Evolutionary conservation across 2,797 vertebrate species (phyloP), one percentile per base, ranked within the genome.

Genomic region (Nannoperca australis): DNA sequence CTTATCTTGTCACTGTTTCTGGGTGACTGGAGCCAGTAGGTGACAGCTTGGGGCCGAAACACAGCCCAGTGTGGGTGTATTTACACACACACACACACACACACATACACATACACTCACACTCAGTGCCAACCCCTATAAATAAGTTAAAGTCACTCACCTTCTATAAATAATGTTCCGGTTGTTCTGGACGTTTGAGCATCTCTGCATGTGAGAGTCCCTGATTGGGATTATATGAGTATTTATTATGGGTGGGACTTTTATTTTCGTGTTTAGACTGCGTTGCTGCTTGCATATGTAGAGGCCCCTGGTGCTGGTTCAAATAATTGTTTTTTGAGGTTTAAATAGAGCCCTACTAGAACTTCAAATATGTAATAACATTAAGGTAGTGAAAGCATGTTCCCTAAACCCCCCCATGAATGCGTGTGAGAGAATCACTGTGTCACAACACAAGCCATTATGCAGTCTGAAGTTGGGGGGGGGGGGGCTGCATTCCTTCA

Each of bases 101-200:
- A n/a, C n/a, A 27, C n/a, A 72, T 63, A 73, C 70, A 71, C 69
- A 62, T 53, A 27, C n/a, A 70, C 66, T 73, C 73, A 73, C 72
- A 70, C 69, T 67, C 53, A 34, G 47, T 30, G 68, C 73, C 80
- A 76, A 76, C 75, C 81, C 69, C 82, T 91, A 93, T 90, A 89
- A 91, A 93, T 93, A 93, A 89, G 76, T 90, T 74, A 82, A 90
- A 90, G 82, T 88, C 81, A 72, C 79, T 79, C 71, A 81, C 55
- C 83, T 82, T 76, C 85, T 87, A 85, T 87, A 90, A 90, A 92
- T 91, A 93, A 79, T 65, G 73, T 86, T 85, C 34, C 1, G 45
- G 77, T 81, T 83, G 69, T 88, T 91, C 53, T 81, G 73, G 78
- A 68, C 59, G 12, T 79, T 84, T 30, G 38, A 50, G 27, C 36